Percentiles rank a stretch among this genome's conserved stretches.
Conservation (phyloP, 2,797 vertebrate species). For the Arnoldichthys spilopterus region DNA sequence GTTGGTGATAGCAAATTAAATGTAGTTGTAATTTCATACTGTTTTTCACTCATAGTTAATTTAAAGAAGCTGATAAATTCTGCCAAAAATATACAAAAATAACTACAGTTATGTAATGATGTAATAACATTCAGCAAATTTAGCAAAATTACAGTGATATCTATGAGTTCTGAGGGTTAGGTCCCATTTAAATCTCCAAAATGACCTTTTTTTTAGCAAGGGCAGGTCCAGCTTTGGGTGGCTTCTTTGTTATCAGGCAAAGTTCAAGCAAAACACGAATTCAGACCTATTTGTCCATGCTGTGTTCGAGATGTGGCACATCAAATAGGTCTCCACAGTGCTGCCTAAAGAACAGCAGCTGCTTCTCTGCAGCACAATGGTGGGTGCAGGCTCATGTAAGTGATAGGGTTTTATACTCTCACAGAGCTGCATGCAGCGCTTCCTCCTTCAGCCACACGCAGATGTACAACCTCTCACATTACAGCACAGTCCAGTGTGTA, state of each 20-base stretch:
- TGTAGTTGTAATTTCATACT: too few relatives aligned
- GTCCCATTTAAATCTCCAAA: neutral
- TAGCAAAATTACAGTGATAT: neutral
- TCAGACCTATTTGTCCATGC: slow-evolving; percentile 17
- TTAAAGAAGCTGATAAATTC: too few relatives aligned
- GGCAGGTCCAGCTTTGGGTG: neutral
- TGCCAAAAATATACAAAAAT: neutral
- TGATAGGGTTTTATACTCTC: slow-evolving; percentile 53
- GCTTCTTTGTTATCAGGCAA: too few relatives aligned
- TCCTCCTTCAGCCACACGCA: slow-evolving; percentile 57
- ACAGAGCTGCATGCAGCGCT: slow-evolving; percentile 44
- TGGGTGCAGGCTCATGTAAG: slow-evolving; percentile 54
- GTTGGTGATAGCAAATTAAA: too few relatives aligned
- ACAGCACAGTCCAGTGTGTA: slow-evolving; percentile 56
- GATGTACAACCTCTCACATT: slow-evolving; percentile 66
- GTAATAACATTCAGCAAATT: neutral
- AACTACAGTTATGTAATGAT: neutral
- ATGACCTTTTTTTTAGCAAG: neutral
- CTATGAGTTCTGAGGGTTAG: neutral
- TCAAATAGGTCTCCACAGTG: slow-evolving; percentile 22
- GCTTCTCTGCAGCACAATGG: slow-evolving; percentile 52
- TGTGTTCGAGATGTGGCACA: slow-evolving; percentile 7
- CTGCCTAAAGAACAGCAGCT: slow-evolving; percentile 34
- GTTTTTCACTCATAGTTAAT: too few relatives aligned
- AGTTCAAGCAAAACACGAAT: slow-evolving; percentile 7